Evolutionary conservation across 2,888 invertebrate species (phyloP).

Genomic region (Tethea ocularis): DNA sequence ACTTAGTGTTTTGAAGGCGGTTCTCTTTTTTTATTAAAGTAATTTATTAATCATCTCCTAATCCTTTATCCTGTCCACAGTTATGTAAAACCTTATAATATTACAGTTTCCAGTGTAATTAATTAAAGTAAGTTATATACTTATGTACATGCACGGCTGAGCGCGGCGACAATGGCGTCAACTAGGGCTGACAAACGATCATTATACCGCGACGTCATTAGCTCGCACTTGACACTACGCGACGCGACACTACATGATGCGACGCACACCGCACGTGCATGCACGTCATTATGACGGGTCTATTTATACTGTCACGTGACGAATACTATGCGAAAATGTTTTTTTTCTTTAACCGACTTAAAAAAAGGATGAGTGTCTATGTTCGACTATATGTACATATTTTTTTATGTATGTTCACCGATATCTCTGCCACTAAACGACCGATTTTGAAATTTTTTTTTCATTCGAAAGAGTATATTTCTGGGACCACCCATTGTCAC

Average conservation of each 20-base stretch:
- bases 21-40: no score
- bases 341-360: background rate
- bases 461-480: no score
- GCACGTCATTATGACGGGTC: background rate
- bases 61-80: no score
- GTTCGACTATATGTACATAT: no score
- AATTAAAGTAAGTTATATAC: background rate
- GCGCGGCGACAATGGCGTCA: background rate
- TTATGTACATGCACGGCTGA: background rate
- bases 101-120: background rate
- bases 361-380: no score
- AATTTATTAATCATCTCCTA: no score
- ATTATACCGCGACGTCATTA: conserved; percentile 26
- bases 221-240: conserved; percentile 34
- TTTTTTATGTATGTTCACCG: no score
- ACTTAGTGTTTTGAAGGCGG: no score
- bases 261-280: background rate
- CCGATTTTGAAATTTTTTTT: no score
- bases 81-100: no score
- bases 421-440: no score
- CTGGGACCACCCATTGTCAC: no score
- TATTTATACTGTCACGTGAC: background rate
- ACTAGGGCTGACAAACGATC: conserved; percentile 8
- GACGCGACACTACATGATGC: background rate
- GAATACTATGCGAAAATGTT: background rate